A percentile compares a stretch with the other conserved stretches of the same genome.
phyloP scores from a whole-genome alignment of 2,797 vertebrate genomes.

The Salarias fasciatus region DNA sequence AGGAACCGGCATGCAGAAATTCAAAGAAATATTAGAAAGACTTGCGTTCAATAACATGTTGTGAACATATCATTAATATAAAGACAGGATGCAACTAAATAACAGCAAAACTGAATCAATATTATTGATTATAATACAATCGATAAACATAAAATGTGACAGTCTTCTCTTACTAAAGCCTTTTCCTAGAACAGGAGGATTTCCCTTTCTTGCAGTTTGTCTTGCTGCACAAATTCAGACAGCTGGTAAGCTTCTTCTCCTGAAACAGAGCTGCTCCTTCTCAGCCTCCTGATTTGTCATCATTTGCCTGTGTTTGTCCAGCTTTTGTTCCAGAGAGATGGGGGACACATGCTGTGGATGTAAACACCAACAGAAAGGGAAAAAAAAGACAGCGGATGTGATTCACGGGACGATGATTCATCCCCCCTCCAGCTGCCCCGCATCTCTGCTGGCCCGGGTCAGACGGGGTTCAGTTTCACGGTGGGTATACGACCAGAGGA shows the following conservation, averaged over 20 bases:
- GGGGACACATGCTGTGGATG: slow-evolving; percentile 66
- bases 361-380: slow-evolving; percentile 69
- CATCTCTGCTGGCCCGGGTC: slow-evolving; percentile 46
- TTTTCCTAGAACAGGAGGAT: slow-evolving; percentile 36
- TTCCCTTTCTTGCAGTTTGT: neutral
- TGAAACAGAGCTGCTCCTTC: slow-evolving; percentile 43
- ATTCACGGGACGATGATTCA: slow-evolving; percentile 64
- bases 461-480: slow-evolving; percentile 28
- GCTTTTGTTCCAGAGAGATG: slow-evolving; percentile 49
- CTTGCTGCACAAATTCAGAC: slow-evolving; percentile 19
- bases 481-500: slow-evolving; percentile 13
- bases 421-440: slow-evolving; percentile 62
- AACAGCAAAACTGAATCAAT: neutral
- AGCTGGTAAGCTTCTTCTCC: slow-evolving; percentile 58
- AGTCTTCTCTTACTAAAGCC: slow-evolving; percentile 15
- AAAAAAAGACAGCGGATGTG: slow-evolving; percentile 62
- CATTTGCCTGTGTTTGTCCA: slow-evolving; percentile 46
- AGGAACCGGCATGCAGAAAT: slow-evolving; percentile 1
- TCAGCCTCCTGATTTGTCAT: slow-evolving; percentile 46
- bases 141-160: slow-evolving; percentile 13
- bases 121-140: slow-evolving; percentile 27
- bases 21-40: slow-evolving; percentile 3
- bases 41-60: neutral
- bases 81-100: slow-evolving; percentile 9
- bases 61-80: neutral